phyloP scores from a whole-genome alignment of 92 coral and sea anemone genomes.

The Isaurus tuberculatus region DNA sequence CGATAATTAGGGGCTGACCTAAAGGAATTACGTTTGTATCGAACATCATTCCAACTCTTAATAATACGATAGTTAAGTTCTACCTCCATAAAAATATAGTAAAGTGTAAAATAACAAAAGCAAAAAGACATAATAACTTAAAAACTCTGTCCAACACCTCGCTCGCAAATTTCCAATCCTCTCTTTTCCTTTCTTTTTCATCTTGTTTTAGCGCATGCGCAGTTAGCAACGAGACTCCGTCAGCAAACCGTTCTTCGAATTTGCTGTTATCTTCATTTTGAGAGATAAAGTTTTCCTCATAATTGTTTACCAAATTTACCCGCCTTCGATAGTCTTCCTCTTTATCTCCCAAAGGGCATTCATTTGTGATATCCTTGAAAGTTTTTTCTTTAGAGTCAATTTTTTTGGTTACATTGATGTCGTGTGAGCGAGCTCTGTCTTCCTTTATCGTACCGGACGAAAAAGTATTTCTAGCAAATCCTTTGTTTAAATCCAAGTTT shows the following conservation, averaged over 20 bases:
- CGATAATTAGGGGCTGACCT: too few species aligned
- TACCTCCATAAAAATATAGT: slow-evolving; percentile 31
- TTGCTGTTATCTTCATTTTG: background rate
- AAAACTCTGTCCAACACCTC: slow-evolving; percentile 58
- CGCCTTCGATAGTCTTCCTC: background rate
- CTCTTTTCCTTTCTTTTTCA: slow-evolving; percentile 37
- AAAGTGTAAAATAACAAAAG: slow-evolving; percentile 42
- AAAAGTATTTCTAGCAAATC: background rate
- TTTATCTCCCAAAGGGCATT: background rate
- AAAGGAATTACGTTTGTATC: too few species aligned
- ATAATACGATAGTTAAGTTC: too few species aligned
- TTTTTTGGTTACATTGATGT: background rate
- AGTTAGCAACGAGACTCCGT: slow-evolving; percentile 32
- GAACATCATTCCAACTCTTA: too few species aligned
- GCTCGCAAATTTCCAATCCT: slow-evolving; percentile 57
- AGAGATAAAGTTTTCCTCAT: background rate
- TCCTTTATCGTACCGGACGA: background rate
- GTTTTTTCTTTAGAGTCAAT: background rate
- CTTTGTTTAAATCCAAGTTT: background rate
- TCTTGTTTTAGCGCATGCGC: slow-evolving; percentile 34
- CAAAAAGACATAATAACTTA: slow-evolving; percentile 30
- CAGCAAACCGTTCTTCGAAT: slow-evolving; percentile 29
- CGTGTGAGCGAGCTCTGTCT: background rate
- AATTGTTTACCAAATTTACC: too few species aligned
- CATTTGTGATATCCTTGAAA: background rate